A percentile compares a stretch with the other conserved stretches of the same genome.
Evolutionary conservation across 2,888 invertebrate genomes (phyloP).

Genomic region (Agonopterix alstromeriana): DNA sequence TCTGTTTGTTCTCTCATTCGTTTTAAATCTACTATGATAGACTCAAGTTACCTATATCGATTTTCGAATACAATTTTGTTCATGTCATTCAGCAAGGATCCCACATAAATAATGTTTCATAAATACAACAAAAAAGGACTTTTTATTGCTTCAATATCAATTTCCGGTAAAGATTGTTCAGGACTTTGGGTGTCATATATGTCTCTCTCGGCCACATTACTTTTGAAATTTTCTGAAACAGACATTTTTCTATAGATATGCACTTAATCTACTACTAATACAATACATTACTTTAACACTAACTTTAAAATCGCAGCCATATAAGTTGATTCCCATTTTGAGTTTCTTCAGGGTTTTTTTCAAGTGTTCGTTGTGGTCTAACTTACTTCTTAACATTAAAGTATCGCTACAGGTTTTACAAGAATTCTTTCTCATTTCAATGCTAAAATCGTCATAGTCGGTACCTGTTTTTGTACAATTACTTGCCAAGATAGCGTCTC

Average conservation of each 20-base stretch:
- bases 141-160: slow-evolving; percentile 35
- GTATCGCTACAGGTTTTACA: slow-evolving; percentile 59
- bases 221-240: slow-evolving; percentile 62
- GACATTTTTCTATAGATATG: neutral
- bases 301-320: slow-evolving; percentile 69
- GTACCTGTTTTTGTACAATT: slow-evolving; percentile 10
- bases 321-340: slow-evolving; percentile 61
- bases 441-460: slow-evolving; percentile 11
- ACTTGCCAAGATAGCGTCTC: slow-evolving; percentile 31
- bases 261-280: too few species aligned
- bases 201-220: slow-evolving; percentile 53
- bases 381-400: slow-evolving; percentile 35
- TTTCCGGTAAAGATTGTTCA: slow-evolving; percentile 58
- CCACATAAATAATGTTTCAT: too few species aligned
- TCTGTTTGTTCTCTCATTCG: too few species aligned
- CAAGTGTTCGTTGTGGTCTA: slow-evolving; percentile 36
- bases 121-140: neutral
- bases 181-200: slow-evolving; percentile 54
- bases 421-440: slow-evolving; percentile 14
- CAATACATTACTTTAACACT: neutral
- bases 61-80: neutral
- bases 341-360: slow-evolving; percentile 52
- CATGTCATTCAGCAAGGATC: neutral
- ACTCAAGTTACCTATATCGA: neutral
- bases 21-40: neutral